Base-by-base conservation (phyloP, 23 tunicate species). In the Clavelina lepadiformis region DNA sequence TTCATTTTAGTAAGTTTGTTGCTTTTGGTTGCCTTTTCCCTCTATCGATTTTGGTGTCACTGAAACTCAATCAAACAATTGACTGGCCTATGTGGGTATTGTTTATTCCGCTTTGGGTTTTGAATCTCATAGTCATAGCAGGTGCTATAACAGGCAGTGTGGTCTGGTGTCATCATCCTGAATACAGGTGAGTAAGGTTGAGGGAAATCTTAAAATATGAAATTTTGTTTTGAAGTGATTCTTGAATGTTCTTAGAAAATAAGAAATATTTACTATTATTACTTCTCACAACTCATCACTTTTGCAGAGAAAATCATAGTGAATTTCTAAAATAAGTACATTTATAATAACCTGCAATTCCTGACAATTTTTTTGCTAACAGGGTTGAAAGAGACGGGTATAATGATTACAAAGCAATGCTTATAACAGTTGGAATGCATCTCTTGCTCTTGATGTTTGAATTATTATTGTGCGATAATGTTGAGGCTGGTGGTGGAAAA, bases 371-470 rank as follows among this genome's bases (percentile, higher is more conserved):
- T n/a, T n/a, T n/a, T n/a, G n/a, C 53, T 79, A 38, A 25, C 56
- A 88, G 96, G 52, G 36, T 29, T 47, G 93, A 84, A 30, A 24
- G 62, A 28, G 94, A 93, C 19, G 67, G 96, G 3, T 65, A 50
- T 52, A 65, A 73, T 27, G 98, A 93, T 51, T 93, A 81, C 82
- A 83, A 93, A 60, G 94, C 98, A 18, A 79, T 93, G 88, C 78
- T 93, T 31, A 85, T 93, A 3, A 73, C 98, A 11, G 81, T 71
- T 24, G 94, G 94, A 47, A 69, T 93, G 57, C 98, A 93, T 44
- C 59, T 85, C 26, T 57, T 81, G 15, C 56, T 93, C 6, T 63
- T 93, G 2, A 77, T 84, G 86, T 93, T 93, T 74, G 88, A 85
- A 41, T 44, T 69, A 28, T 67, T 93, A 37, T 46, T 93, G 4